Percentiles rank a stretch among this genome's conserved stretches.
Conservation (phyloP, 2,113 vertebrate species). For the Kryptolebias marmoratus region DNA sequence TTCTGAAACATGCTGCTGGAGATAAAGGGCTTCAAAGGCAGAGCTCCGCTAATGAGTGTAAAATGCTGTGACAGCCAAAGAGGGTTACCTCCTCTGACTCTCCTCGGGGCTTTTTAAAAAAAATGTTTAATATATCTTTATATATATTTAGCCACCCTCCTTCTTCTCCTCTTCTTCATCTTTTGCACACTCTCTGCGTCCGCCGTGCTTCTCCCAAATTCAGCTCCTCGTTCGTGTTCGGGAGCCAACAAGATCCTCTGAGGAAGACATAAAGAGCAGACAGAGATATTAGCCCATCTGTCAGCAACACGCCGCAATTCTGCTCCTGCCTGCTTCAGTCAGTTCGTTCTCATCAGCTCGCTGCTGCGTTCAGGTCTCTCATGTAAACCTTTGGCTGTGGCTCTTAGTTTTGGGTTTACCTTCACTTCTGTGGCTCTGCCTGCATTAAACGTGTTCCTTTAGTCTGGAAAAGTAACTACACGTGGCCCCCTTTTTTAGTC, state of each 20-base stretch:
- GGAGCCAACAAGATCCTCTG: constrained; percentile 37
- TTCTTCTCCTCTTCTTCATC: constrained; percentile 10
- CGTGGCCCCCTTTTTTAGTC: background rate
- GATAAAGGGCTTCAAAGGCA: constrained; percentile 67
- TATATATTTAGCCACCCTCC: constrained; percentile 33
- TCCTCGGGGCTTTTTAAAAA: constrained; percentile 16
- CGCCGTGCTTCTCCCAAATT: constrained; percentile 12
- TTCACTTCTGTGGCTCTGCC: too few relatives aligned
- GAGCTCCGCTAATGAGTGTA: constrained; percentile 68
- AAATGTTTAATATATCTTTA: background rate
- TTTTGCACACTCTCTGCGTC: constrained; percentile 32
- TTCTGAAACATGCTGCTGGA: constrained; percentile 53
- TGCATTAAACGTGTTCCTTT: too few relatives aligned
- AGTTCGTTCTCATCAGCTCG: background rate
- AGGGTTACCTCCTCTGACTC: constrained; percentile 55
- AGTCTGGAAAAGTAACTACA: constrained; percentile 22
- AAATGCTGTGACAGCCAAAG: constrained; percentile 66
- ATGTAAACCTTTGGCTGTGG: background rate
- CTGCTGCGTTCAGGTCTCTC: background rate
- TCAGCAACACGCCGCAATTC: background rate
- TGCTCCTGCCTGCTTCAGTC: constrained; percentile 14
- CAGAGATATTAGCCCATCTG: constrained; percentile 47
- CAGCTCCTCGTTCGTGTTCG: constrained; percentile 2
- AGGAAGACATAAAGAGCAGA: constrained; percentile 21
- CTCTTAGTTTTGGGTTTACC: constrained; percentile 5